Evolutionary conservation across 1,140 invertebrate genomes (phyloP), one percentile per base, ranked within the genome.

Genomic region (Nephila pilipes): DNA sequence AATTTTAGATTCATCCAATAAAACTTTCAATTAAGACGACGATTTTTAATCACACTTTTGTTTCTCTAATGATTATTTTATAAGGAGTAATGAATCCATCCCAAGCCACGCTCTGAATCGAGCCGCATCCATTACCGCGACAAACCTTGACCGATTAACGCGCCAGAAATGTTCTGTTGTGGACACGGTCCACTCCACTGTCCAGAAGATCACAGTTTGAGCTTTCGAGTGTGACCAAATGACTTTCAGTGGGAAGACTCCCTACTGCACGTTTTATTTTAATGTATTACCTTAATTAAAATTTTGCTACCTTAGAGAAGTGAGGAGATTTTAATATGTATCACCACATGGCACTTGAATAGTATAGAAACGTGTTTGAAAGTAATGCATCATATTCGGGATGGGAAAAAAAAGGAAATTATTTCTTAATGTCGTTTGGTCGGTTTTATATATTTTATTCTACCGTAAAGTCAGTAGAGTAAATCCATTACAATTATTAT

Each of bases 71-170:
- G 54, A 29, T 57, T 57, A 32, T 55, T 54, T 57, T 57, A 83
- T 29, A 20, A 83, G 80, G 25, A 25, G 22, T 46, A 10, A 46
- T 3, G 81, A 22, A 83, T 57, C 46, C 12, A 55, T 83, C 46
- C 6, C n/a, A 54, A 38, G 22, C 25, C 25, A 83, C 36, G 81
- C 81, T 83, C 81, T 29, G 29, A 83, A 83, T 83, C 55, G 81
- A 83, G 81, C 12, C 5, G 10, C 25, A 46, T 25, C 81, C 81
- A 83, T 83, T 83, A 55, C 46, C 25, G n/a, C 55, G 22, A 55
- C 81, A 83, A 83, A 83, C 81, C 81, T 83, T 83, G 81, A 83
- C 81, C 81, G 1, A 10, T 55, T 83, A 83, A n/a, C 46, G 25
- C 54, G 81, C 81, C n/a, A 16, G 69, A 32, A 75, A 75, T 29